phyloP scores from a whole-genome alignment of 2,888 invertebrate genomes.

The Plagodis pulveraria region DNA sequence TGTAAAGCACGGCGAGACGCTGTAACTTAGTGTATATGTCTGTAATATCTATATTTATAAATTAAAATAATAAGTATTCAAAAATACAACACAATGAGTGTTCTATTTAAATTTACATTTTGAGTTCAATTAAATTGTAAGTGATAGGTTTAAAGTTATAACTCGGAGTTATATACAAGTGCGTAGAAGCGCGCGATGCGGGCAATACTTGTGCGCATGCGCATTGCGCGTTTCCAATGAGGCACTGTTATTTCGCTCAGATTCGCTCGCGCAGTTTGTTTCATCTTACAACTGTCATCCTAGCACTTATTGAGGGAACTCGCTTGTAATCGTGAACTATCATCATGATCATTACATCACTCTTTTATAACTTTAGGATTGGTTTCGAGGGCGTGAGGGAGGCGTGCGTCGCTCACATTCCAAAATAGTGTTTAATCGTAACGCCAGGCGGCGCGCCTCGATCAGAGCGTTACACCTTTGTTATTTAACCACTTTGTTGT shows the following conservation, averaged over 20 bases:
- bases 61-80: slow-evolving; percentile 73
- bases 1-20: slow-evolving; percentile 68
- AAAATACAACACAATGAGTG: slow-evolving; percentile 72
- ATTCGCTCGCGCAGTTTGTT: slow-evolving; percentile 62
- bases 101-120: slow-evolving; percentile 79
- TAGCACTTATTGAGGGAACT: slow-evolving; percentile 17
- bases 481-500: slow-evolving; percentile 83
- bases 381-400: slow-evolving; percentile 47
- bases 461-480: slow-evolving; percentile 68
- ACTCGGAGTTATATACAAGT: slow-evolving; percentile 41
- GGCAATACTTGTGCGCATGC: slow-evolving; percentile 23
- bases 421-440: slow-evolving; percentile 74
- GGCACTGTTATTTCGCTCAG: slow-evolving; percentile 75
- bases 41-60: slow-evolving; percentile 82
- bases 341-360: slow-evolving; percentile 45
- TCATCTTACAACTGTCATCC: slow-evolving; percentile 26
- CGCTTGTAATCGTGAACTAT: slow-evolving; percentile 37
- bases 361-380: slow-evolving; percentile 43
- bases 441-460: slow-evolving; percentile 67
- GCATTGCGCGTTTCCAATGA: slow-evolving; percentile 40
- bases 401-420: slow-evolving; percentile 78
- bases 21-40: slow-evolving; percentile 72
- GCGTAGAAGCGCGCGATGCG: slow-evolving; percentile 42
- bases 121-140: slow-evolving; percentile 74
- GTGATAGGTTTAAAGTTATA: slow-evolving; percentile 47